A percentile compares a stretch with the other conserved stretches of the same genome.
Conservation (phyloP, 2,797 vertebrate species). For the Lateolabrax maculatus region DNA sequence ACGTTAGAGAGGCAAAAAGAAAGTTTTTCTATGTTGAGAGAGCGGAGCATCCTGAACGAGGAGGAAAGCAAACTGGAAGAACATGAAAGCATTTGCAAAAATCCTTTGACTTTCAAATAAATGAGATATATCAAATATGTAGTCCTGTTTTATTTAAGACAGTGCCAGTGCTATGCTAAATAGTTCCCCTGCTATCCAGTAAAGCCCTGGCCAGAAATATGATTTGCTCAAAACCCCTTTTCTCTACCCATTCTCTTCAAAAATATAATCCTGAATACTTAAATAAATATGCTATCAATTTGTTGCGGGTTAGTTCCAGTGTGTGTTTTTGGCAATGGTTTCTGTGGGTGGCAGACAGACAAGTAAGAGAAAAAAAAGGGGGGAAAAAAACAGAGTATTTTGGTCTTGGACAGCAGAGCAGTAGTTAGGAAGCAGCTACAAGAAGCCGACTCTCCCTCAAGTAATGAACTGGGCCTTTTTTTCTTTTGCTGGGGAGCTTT, state of each 20-base stretch:
- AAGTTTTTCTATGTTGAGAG: constrained; percentile 43
- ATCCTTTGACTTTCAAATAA: constrained; percentile 65
- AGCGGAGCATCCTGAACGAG: constrained; percentile 40
- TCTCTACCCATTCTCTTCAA: constrained; percentile 51
- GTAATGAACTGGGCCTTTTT: constrained; percentile 73
- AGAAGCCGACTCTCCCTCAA: constrained; percentile 68
- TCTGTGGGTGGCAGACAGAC: constrained; percentile 69
- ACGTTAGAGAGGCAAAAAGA: constrained; percentile 42
- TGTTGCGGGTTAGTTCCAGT: constrained; percentile 71
- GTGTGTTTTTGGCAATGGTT: constrained; percentile 66
- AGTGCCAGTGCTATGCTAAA: constrained; percentile 56
- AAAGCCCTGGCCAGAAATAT: constrained; percentile 51
- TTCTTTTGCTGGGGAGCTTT: constrained; percentile 63
- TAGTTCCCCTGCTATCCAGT: constrained; percentile 39
- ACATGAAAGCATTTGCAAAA: constrained; percentile 66
- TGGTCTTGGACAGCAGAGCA: constrained; percentile 69
- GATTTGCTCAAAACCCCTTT: constrained; percentile 53
- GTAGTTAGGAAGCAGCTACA: constrained; percentile 73
- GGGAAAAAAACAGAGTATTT: constrained; percentile 51
- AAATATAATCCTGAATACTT: constrained; percentile 69
- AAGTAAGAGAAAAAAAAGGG: constrained; percentile 40
- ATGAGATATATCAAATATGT: constrained; percentile 63
- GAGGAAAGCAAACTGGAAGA: constrained; percentile 59
- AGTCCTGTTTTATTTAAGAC: constrained; percentile 65
- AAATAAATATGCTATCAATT: constrained; percentile 81